These are phyloP conservation scores for Autographa gamma DNA, from an alignment of 2,888 invertebrate genomes.

Conservation along the genomic window DNA sequence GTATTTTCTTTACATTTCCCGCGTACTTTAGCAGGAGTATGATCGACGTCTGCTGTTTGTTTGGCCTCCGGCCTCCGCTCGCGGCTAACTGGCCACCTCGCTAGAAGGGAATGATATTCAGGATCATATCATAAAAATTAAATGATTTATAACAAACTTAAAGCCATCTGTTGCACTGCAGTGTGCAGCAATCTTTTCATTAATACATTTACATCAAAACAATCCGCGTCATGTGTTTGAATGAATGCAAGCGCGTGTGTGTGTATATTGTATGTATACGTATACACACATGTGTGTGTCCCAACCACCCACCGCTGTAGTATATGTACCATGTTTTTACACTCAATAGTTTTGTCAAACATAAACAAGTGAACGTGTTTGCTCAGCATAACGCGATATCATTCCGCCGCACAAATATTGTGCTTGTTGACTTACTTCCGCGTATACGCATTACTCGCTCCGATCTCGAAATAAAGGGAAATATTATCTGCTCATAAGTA, in stretches of 20 bases:
- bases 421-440: slow-evolving; percentile 7
- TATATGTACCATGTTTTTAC: slow-evolving; percentile 31
- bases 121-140: not conserved
- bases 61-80: not conserved
- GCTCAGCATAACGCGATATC: slow-evolving; percentile 27
- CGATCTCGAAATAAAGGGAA: slow-evolving; percentile 2
- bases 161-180: slow-evolving; percentile 9
- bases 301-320: not conserved
- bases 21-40: slow-evolving; percentile 12
- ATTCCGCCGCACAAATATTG: slow-evolving; percentile 17
- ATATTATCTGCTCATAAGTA: slow-evolving; percentile 8
- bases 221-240: slow-evolving; percentile 6
- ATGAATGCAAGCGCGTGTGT: not conserved
- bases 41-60: not conserved
- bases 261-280: not conserved
- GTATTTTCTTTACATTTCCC: slow-evolving; percentile 25
- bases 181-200: slow-evolving; percentile 12
- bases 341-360: slow-evolving; percentile 36
- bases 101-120: not conserved
- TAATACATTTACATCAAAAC: slow-evolving; percentile 16
- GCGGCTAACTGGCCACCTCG: not conserved
- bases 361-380: slow-evolving; percentile 26
- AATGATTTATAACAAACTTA: not conserved
- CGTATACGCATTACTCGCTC: slow-evolving; percentile 9
- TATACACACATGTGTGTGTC: not conserved